Evolutionary conservation across 2,113 vertebrate genomes (phyloP).

Genomic region (Upupa epops): DNA sequence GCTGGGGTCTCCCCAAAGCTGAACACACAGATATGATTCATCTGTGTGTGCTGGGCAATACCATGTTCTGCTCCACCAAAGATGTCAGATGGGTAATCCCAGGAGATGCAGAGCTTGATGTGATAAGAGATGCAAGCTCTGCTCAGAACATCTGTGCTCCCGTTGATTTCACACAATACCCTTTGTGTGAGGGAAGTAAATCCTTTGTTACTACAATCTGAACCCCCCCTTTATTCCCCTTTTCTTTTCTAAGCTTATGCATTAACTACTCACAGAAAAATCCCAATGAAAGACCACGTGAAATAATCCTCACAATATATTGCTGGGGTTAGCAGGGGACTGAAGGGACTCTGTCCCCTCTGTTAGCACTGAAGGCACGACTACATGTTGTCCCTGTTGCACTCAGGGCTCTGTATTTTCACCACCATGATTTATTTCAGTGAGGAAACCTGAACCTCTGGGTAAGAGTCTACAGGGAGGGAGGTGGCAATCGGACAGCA

Average conservation of each 20-base stretch:
- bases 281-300: rapidly evolving
- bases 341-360: not conserved
- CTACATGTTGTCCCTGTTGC: not conserved
- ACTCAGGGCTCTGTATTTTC: not conserved
- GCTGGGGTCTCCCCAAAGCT: not conserved
- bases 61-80: rapidly evolving
- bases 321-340: not conserved
- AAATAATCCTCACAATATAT: not conserved
- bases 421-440: not conserved
- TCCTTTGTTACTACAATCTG: not conserved
- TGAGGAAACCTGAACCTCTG: not conserved
- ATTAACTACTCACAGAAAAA: not conserved
- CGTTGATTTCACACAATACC: not conserved
- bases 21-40: not conserved
- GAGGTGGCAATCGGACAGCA: not conserved
- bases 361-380: not conserved
- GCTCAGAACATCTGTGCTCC: not conserved
- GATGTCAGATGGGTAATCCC: not conserved
- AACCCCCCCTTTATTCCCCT: not conserved
- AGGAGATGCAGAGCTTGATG: not conserved
- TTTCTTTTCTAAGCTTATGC: not conserved
- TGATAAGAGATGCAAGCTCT: rapidly evolving
- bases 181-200: not conserved
- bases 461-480: not conserved
- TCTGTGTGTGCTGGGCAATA: not conserved